Conservation (phyloP, 1,140 invertebrate genomes). For the Eulimnadia texana region DNA sequence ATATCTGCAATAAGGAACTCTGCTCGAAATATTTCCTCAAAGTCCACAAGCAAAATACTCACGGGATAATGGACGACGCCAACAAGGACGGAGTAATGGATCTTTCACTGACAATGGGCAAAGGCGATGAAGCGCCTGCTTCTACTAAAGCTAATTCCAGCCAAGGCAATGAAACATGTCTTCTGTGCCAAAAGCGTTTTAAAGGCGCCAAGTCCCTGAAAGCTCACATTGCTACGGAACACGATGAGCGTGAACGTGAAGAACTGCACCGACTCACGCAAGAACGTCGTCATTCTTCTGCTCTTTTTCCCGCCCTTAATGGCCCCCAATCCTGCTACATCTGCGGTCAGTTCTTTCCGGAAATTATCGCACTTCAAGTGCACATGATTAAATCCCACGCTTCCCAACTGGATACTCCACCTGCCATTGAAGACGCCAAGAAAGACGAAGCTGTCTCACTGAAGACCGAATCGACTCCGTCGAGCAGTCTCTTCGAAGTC, state of each 20-base stretch:
- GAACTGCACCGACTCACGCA: constrained; percentile 36
- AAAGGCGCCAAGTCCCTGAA: constrained; percentile 79
- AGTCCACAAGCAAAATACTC: constrained; percentile 94
- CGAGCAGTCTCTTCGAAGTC: constrained; percentile 14
- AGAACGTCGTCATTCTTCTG: constrained; percentile 10
- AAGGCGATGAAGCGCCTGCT: neutral
- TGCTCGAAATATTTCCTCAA: constrained; percentile 95
- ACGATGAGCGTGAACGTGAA: constrained; percentile 54
- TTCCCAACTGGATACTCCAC: constrained; percentile 14
- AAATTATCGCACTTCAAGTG: constrained; percentile 36
- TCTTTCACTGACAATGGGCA: constrained; percentile 13
- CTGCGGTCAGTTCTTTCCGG: constrained; percentile 34
- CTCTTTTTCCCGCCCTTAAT: constrained; percentile 1
- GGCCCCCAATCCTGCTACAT: constrained; percentile 30
- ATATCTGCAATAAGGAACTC: constrained; percentile 92
- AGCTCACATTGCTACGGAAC: constrained; percentile 72
- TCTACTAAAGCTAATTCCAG: constrained; percentile 3
- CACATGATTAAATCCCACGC: constrained; percentile 39
- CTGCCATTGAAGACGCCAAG: constrained; percentile 17
- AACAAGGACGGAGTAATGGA: constrained; percentile 21
- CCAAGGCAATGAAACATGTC: constrained; percentile 36
- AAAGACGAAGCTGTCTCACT: constrained; percentile 23
- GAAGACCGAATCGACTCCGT: neutral
- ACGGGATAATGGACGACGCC: constrained; percentile 60
- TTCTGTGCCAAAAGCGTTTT: constrained; percentile 73